These are phyloP conservation scores for Sebastes minor DNA, from an alignment of 2,797 vertebrate genomes.

Conservation along the genomic window DNA sequence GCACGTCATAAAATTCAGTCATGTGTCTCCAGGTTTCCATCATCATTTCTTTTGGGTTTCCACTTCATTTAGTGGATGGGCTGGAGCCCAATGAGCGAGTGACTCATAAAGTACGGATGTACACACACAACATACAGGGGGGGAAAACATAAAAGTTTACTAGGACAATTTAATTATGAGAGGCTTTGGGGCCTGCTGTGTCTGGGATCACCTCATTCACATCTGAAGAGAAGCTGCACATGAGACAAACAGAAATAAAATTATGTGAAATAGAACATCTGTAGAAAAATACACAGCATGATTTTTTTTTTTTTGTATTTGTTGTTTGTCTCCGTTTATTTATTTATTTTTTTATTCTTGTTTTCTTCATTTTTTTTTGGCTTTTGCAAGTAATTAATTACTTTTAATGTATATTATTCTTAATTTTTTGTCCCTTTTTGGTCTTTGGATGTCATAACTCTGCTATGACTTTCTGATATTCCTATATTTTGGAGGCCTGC, in stretches of 20 bases:
- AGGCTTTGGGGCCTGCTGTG: slow-evolving; percentile 50
- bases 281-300: not conserved
- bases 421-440: no score
- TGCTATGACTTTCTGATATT: no score
- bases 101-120: slow-evolving; percentile 75
- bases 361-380: no score
- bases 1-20: slow-evolving; percentile 69
- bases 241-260: not conserved
- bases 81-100: slow-evolving; percentile 56
- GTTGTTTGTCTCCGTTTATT: no score
- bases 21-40: slow-evolving; percentile 67
- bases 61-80: slow-evolving; percentile 81
- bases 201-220: slow-evolving; percentile 47
- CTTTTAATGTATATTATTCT: no score
- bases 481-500: no score
- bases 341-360: no score
- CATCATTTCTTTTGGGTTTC: slow-evolving; percentile 73
- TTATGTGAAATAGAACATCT: not conserved
- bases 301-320: not conserved
- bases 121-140: slow-evolving; percentile 32
- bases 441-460: no score
- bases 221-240: slow-evolving; percentile 24
- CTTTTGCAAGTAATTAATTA: no score
- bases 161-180: slow-evolving; percentile 79
- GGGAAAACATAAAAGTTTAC: slow-evolving; percentile 72